Evolutionary conservation across 2,797 vertebrate species (phyloP).

Genomic region (Gymnopithys bicolor): DNA sequence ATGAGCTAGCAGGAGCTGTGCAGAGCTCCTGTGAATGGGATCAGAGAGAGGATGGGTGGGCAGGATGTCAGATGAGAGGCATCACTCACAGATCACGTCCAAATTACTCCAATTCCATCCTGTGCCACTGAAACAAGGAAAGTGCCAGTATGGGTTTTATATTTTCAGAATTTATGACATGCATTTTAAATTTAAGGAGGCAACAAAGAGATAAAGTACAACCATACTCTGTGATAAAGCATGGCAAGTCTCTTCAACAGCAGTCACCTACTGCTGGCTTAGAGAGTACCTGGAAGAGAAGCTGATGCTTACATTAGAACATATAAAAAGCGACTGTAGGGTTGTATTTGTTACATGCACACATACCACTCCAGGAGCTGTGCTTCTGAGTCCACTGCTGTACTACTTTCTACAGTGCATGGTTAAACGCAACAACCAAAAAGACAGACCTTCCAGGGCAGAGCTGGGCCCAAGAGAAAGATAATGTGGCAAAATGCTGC

Average conservation of each 20-base stretch:
- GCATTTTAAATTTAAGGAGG: neutral
- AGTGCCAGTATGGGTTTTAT: neutral
- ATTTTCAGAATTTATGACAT: neutral
- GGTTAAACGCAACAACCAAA: neutral
- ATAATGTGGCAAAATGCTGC: neutral
- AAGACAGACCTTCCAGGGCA: neutral
- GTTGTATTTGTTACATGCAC: neutral
- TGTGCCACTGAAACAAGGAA: neutral
- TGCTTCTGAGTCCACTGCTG: neutral
- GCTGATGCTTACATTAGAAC: neutral
- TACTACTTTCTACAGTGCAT: neutral
- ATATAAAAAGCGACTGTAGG: neutral
- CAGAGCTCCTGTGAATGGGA: neutral
- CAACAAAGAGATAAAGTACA: neutral
- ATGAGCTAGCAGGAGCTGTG: neutral
- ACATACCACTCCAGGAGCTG: neutral
- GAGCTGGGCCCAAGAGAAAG: neutral
- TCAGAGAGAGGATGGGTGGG: neutral
- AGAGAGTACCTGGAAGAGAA: neutral
- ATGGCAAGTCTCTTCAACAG: neutral
- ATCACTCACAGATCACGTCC: neutral
- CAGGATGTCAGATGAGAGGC: conserved; percentile 10
- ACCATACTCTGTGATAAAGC: neutral
- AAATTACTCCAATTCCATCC: neutral
- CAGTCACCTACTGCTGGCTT: neutral